Evolutionary conservation across 2,888 invertebrate genomes (phyloP).

Genomic region (Halictus ligatus): DNA sequence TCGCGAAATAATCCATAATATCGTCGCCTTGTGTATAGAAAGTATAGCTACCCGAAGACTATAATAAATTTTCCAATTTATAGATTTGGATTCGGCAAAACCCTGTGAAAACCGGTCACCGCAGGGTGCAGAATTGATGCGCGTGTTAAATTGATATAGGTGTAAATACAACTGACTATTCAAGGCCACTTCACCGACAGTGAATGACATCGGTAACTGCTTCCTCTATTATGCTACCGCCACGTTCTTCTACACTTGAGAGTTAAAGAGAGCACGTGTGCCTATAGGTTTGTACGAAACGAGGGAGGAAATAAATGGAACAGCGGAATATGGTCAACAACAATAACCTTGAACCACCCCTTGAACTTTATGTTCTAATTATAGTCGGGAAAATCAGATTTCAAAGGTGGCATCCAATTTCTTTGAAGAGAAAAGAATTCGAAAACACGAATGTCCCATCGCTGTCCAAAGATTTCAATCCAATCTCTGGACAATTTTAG

Average conservation of each 20-base stretch:
- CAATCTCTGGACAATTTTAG: no score
- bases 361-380: neutral
- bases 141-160: neutral
- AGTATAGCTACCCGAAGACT: no score
- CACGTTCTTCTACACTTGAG: neutral
- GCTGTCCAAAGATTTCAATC: no score
- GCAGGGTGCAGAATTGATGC: neutral
- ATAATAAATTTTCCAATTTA: neutral
- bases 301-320: neutral
- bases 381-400: no score
- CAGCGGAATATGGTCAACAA: neutral
- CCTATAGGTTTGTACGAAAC: neutral
- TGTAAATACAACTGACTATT: slow-evolving; percentile 4
- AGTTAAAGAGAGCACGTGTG: no score
- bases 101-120: neutral
- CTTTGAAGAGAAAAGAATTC: no score
- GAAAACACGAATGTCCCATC: no score
- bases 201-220: slow-evolving; percentile 14
- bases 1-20: no score
- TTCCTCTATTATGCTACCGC: neutral
- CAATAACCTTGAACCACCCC: neutral
- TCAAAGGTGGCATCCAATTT: no score
- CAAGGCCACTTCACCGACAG: slow-evolving; percentile 7
- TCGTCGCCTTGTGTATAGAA: no score
- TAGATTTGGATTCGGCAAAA: neutral